Evolutionary conservation across 2,113 vertebrate species (phyloP).

Genomic region (Myodes glareolus): DNA sequence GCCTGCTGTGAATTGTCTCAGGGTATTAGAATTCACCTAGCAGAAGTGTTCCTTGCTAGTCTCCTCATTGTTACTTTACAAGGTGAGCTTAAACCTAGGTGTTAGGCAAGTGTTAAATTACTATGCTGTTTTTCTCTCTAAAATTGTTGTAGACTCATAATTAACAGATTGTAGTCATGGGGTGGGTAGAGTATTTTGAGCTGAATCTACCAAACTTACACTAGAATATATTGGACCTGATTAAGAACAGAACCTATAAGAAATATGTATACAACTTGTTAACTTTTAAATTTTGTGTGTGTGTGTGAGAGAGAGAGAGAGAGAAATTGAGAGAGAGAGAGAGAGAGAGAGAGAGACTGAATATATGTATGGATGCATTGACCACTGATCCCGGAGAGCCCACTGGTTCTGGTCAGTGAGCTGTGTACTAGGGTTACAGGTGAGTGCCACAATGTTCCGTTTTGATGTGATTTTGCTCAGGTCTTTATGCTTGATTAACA

Average conservation of each 20-base stretch:
- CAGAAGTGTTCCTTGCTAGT: background rate
- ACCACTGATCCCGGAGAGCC: too few species aligned
- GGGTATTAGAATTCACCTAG: background rate
- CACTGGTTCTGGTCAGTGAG: background rate
- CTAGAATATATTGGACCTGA: background rate
- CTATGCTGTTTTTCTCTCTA: background rate
- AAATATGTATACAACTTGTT: background rate
- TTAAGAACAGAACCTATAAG: background rate
- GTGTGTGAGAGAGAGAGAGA: too few species aligned
- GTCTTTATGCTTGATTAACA: background rate
- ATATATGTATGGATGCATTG: background rate
- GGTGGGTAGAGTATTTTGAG: background rate
- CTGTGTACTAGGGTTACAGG: background rate
- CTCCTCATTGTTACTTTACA: background rate
- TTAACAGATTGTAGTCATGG: too few species aligned
- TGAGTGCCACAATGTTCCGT: background rate
- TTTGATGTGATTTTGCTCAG: background rate
- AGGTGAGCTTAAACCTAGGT: background rate
- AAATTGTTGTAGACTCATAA: background rate
- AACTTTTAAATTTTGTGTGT: background rate
- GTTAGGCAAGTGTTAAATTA: background rate
- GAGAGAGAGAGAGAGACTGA: background rate
- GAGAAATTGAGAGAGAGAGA: too few species aligned
- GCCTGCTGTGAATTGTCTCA: background rate
- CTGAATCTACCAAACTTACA: background rate